Evolutionary conservation across 2,888 invertebrate genomes (phyloP), one percentile per base, ranked within the genome.

Genomic region (Cantharis rustica): DNA sequence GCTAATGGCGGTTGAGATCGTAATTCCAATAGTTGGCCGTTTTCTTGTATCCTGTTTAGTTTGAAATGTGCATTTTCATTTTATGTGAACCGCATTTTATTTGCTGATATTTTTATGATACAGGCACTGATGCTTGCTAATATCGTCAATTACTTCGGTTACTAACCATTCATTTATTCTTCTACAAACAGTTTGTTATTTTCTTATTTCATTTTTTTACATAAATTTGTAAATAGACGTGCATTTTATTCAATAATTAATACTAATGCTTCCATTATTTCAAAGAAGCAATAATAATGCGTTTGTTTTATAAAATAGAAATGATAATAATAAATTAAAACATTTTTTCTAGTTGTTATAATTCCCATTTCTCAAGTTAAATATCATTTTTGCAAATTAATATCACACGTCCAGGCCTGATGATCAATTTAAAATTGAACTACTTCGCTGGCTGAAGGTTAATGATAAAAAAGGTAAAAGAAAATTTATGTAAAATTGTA

Each of bases 1-100:
- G 83, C 84, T 85, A 86, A 86, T 86, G 82, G 84, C 81, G 81
- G 83, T 81, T 78, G 79, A 79, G 73, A 75, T 83, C 79, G 82
- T 81, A 82, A 82, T 83, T 78, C 80, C 80, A 78, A 80, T 81
- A 79, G 79, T 79, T 80, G 75, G 73, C 71, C 73, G 73, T 73
- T 75, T 79, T 79, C 76, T 75, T 79, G 70, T 76, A 79, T 81
- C 80, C 79, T 79, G 79, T 75, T 72, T 69, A 68, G 76, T 76
- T 75, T 76, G 78, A 80, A 77, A 81, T 81, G 81, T 79, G 79
- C 81, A 81, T 80, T 81, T 81, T 81, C 79, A 81, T 80, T 81
- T 81, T 78, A 78, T 79, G 73, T 63, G 75, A 73, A 75, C 75
- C 68, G 73, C 77, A 79, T 77, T 79, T 75, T 77, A 73, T 72